Conservation (phyloP, 2,888 invertebrate genomes). For the Steinernema hermaphroditum region DNA sequence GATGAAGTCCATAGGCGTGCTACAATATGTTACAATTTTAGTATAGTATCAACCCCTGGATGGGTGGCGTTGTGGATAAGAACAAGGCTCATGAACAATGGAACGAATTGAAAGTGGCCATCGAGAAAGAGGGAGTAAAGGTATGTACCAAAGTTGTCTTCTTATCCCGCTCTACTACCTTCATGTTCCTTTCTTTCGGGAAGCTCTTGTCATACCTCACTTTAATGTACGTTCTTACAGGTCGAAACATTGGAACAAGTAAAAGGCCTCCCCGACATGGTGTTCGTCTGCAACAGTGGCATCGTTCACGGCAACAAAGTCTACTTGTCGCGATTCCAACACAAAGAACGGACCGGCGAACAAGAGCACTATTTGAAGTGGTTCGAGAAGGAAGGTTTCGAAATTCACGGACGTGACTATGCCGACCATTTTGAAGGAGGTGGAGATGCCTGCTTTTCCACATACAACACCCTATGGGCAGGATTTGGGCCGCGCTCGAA, state of each 20-base stretch:
- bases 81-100: slow-evolving; percentile 59
- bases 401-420: slow-evolving; percentile 58
- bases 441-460: slow-evolving; percentile 65
- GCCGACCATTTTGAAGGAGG: slow-evolving; percentile 63
- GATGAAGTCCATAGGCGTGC: not conserved
- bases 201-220: no score
- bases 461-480: slow-evolving; percentile 61
- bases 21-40: slow-evolving; percentile 32
- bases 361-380: slow-evolving; percentile 62
- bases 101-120: slow-evolving; percentile 56
- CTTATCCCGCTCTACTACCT: not conserved
- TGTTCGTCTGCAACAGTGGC: slow-evolving; percentile 66
- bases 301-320: slow-evolving; percentile 60
- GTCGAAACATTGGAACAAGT: slow-evolving; percentile 62
- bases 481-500: slow-evolving; percentile 62
- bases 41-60: slow-evolving; percentile 66
- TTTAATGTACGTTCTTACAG: no score
- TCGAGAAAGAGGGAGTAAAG: slow-evolving; percentile 62
- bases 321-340: slow-evolving; percentile 64
- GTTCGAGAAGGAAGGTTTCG: slow-evolving; percentile 59
- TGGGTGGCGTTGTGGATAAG: slow-evolving; percentile 65
- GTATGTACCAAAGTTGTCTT: slow-evolving; percentile 38
- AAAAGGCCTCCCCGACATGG: slow-evolving; percentile 65
- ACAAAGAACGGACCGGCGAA: slow-evolving; percentile 63
- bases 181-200: no score